A percentile compares a stretch with the other conserved stretches of the same genome.
phyloP scores from a whole-genome alignment of 2,797 vertebrate genomes.

The Pangasius macronema region DNA sequence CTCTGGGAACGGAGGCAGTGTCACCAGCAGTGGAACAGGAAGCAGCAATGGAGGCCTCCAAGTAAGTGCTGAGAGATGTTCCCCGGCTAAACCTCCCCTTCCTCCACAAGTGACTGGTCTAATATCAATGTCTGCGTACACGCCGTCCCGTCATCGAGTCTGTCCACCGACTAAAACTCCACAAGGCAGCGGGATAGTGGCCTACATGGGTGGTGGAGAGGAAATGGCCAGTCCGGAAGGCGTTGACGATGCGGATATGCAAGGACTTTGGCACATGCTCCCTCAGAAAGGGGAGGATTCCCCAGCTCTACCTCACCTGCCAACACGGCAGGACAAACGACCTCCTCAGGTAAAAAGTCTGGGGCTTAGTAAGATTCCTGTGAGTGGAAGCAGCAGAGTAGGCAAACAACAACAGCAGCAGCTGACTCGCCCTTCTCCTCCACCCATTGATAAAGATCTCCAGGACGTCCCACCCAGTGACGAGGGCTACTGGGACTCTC shows the following conservation, averaged over 20 bases:
- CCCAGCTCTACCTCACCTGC: conserved; percentile 66
- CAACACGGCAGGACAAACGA: conserved; percentile 67
- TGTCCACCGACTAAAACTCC: conserved; percentile 71
- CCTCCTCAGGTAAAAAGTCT: conserved; percentile 76
- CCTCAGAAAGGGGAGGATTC: conserved; percentile 82
- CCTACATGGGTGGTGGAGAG: conserved; percentile 97
- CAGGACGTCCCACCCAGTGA: conserved; percentile 83
- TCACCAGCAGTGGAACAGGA: conserved; percentile 77
- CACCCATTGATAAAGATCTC: conserved; percentile 83
- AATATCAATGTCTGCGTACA: conserved; percentile 61
- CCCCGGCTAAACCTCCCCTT: conserved; percentile 67
- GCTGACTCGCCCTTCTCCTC: conserved; percentile 66
- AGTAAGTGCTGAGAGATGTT: conserved; percentile 63
- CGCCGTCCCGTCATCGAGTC: conserved; percentile 64
- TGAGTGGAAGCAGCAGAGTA: conserved; percentile 64
- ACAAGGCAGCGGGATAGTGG: conserved; percentile 82
- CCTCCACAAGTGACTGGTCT: conserved; percentile 65
- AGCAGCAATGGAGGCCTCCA: conserved; percentile 68
- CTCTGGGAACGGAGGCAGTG: conserved; percentile 74
- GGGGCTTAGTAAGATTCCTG: conserved; percentile 84
- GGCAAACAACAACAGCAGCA: conserved; percentile 61
- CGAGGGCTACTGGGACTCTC: conserved; percentile 95
- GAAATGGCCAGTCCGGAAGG: conserved; percentile 98
- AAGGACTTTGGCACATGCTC: conserved; percentile 96
- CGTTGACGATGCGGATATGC: conserved; percentile 90